Base-by-base conservation (phyloP, 2,113 vertebrate genomes). In the Grallaria varia region DNA sequence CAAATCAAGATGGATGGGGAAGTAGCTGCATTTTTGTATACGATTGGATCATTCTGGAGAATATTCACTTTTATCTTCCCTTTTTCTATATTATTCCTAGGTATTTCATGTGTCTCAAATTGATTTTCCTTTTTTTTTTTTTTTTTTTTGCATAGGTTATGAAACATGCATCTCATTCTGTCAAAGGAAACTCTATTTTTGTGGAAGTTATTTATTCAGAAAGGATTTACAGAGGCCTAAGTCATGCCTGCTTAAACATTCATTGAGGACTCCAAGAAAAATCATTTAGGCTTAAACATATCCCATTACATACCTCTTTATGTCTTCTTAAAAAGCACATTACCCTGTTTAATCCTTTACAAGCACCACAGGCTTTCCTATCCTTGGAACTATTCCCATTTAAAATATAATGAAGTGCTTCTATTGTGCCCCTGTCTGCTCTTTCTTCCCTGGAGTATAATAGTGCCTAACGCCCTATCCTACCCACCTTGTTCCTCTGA, bases 261-360 rank as follows among this genome's bases (percentile, higher is more conserved):
- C 93, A 94, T 96, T 97, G 78, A 96, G 94, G 47, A 96, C 59
- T 92, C 87, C 64, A 91, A 89, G 91, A 95, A 95, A 97, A 96
- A 93, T 92, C 85, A 95, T 95, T 96, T 96, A 95, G 84, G 92
- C 69, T 97, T 94, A 94, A 94, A 94, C 67, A 75, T 96, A 97
- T 94, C 95, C 86, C 95, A 97, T 96, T 96, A 97, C 91, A 95
- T 95, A 95, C 83, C 79, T 95, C 91, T 97, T 96, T 96, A 94
- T 95, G 74, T 95, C 93, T 93, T 95, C 92, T 91, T 96, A 91
- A 96, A 97, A 96, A 94, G 91, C 90, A 93, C 89, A 95, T 96
- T 96, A 96, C 90, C 83, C 93, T 93, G 69, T 78, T 97, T 97
- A 96, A 97, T 97, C 90, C 93, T 93, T 94, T 95, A 95, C 95